These are phyloP conservation scores for Mesembrinibis cayennensis DNA, from an alignment of 2,113 vertebrate genomes.

Conservation along the genomic window DNA sequence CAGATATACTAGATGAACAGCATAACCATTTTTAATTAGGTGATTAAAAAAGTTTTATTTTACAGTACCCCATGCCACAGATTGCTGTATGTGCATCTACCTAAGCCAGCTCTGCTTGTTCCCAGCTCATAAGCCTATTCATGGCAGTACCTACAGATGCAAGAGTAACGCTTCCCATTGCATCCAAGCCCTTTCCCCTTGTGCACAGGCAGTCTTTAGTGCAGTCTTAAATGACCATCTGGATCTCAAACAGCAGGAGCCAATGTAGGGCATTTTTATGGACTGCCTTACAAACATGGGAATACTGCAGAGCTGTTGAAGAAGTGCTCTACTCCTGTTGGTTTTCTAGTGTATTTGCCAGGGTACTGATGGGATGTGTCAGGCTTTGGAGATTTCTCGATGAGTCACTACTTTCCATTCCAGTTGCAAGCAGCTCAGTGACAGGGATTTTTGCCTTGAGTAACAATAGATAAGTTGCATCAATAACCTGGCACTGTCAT, in stretches of 20 bases:
- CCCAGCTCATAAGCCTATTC: not conserved
- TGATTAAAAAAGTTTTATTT: not conserved
- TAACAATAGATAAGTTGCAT: not conserved
- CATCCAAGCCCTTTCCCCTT: not conserved
- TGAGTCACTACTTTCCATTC: not conserved
- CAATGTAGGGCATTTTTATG: rapidly evolving
- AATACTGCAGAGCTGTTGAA: not conserved
- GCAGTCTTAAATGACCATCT: not conserved
- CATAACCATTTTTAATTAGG: not conserved
- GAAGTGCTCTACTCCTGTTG: not conserved
- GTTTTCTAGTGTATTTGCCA: not conserved
- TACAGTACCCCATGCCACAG: not conserved
- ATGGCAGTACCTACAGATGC: not conserved
- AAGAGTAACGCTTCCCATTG: not conserved
- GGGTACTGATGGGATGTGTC: not conserved
- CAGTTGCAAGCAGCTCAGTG: not conserved
- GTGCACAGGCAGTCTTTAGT: not conserved
- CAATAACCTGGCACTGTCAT: not conserved
- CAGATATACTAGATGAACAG: not conserved
- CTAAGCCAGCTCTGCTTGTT: not conserved
- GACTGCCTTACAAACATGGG: not conserved
- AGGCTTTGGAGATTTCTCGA: not conserved
- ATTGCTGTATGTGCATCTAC: not conserved
- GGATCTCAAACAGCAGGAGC: not conserved
- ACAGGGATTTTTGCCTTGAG: not conserved